Evolutionary conservation across 2,888 invertebrate genomes (phyloP).

Genomic region (Xylota segnis): DNA sequence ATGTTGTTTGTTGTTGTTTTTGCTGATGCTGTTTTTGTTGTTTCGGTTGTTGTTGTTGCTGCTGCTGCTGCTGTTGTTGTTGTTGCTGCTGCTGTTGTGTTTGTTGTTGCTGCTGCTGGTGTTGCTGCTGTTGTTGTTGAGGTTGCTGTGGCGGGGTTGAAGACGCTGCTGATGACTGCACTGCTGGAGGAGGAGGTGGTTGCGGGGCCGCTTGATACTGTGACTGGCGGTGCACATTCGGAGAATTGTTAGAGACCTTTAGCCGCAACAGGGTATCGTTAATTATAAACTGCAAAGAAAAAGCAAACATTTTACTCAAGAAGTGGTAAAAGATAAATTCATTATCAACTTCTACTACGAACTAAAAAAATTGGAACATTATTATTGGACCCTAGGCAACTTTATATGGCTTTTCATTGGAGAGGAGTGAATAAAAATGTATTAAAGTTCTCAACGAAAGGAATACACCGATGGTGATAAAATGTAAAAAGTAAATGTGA

Average conservation of each 20-base stretch:
- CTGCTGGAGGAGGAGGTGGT: conserved; percentile 58
- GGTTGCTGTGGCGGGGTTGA: conserved; percentile 51
- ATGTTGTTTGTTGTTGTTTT: conserved; percentile 73
- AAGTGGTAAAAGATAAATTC: background rate
- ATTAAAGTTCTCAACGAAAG: too few relatives aligned
- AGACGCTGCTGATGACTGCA: conserved; percentile 78
- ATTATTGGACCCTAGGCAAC: too few relatives aligned
- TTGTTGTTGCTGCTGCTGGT: conserved; percentile 67
- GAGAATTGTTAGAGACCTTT: conserved; percentile 80
- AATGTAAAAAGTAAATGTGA: too few relatives aligned
- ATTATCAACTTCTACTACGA: background rate
- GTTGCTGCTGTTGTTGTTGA: conserved; percentile 73
- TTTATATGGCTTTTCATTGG: too few relatives aligned
- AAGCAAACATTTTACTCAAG: background rate
- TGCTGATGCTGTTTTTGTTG: conserved; percentile 18
- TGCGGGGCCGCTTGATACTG: conserved; percentile 64
- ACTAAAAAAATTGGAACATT: too few relatives aligned
- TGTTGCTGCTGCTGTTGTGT: conserved; percentile 74
- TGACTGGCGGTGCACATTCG: conserved; percentile 72
- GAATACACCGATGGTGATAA: too few relatives aligned
- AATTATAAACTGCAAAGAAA: conserved; percentile 82
- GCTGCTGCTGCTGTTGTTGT: conserved; percentile 51
- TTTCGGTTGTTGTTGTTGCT: conserved; percentile 7
- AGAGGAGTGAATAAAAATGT: too few relatives aligned
- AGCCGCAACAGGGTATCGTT: conserved; percentile 84